Evolutionary conservation across 2,113 vertebrate genomes (phyloP).

Genomic region (Heterotis niloticus): DNA sequence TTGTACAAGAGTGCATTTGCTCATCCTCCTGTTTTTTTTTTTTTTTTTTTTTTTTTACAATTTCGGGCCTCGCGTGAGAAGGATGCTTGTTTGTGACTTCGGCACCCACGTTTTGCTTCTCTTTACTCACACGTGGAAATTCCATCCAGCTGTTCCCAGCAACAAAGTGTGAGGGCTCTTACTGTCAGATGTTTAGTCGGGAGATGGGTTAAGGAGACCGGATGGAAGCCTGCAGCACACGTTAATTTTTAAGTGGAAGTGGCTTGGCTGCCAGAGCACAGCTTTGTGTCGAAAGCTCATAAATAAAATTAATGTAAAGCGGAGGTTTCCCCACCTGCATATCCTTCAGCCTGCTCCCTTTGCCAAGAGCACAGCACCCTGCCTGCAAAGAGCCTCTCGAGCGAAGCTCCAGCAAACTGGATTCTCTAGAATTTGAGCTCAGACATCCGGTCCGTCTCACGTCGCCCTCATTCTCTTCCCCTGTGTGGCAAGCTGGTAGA

Average conservation of each 20-base stretch:
- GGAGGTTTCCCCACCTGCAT: conserved; percentile 21
- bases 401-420: conserved; percentile 22
- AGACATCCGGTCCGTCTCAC: conserved; percentile 28
- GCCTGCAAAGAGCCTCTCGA: conserved; percentile 39
- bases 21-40: background rate
- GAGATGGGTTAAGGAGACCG: conserved; percentile 1
- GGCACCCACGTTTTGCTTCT: background rate
- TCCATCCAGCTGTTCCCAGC: background rate
- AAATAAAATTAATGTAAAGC: conserved; percentile 28
- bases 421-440: too few species aligned
- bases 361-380: conserved; percentile 23
- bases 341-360: conserved; percentile 19
- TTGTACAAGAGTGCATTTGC: background rate
- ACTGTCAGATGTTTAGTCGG: background rate
- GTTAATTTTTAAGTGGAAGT: conserved; percentile 12
- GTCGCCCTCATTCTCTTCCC: conserved; percentile 36
- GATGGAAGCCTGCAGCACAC: background rate
- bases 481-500: conserved; percentile 23
- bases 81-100: too few species aligned
- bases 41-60: background rate
- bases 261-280: conserved; percentile 32
- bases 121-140: conserved; percentile 1
- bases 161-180: background rate
- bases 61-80: background rate
- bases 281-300: conserved; percentile 25